Base-by-base conservation (phyloP, 2,888 invertebrate genomes). In the Galerucella nymphaeae region DNA sequence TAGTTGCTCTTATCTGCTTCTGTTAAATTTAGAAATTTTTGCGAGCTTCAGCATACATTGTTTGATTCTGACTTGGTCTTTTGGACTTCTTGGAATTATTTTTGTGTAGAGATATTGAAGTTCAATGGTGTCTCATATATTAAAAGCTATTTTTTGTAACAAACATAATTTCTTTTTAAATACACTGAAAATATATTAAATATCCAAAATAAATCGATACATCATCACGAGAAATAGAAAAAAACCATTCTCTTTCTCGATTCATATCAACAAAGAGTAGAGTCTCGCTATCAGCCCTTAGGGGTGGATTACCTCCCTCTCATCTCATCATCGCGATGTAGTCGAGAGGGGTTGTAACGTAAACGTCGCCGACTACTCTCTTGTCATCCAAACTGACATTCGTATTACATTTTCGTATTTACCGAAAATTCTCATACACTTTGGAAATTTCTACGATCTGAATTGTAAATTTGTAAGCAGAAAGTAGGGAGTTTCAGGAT, bases 281-380 rank as follows among this genome's bases (percentile, higher is more conserved):
- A 59, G 70, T 57, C 61, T 38, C 61, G 38, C 71, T 75, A 77
- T 77, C 79, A 79, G 77, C 81, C 81, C 80, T 77, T 74, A 67
- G 79, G 79, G 80, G 79, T 81, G 82, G 83, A 83, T 84, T 84
- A 84, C 83, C 81, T 80, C 82, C 82, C 83, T 83, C 83, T 83
- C 82, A 81, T 81, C 82, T 82, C 83, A 80, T 83, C 79, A 80
- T 75, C 78, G 81, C 76, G 61, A 62, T 62, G 61, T 62, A 76
- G 72, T 72, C 76, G 74, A 74, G 77, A 78, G 79, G 77, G 77
- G 80, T 75, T 77, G 76, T 71, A 73, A 74, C 76, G 77, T 72
- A 72, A 71, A 70, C 77, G 72, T 73, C 75, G 67, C 57, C 67
- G 66, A 66, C 70, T 75, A 62, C 66, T 80, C 75, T 75, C 76